Evolutionary conservation across 2,888 invertebrate genomes (phyloP), one percentile per base, ranked within the genome.

Genomic region (Ctenicera cuprea): DNA sequence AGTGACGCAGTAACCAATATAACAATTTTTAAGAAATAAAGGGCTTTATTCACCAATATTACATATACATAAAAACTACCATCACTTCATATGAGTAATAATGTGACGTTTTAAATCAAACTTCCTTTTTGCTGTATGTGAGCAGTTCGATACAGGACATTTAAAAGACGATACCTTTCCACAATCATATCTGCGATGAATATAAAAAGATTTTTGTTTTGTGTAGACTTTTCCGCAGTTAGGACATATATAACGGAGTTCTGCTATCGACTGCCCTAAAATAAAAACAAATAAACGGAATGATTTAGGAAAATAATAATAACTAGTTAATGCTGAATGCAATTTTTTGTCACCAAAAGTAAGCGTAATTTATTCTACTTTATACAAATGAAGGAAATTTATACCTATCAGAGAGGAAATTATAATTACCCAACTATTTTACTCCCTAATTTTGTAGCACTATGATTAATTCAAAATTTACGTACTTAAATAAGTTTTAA

Each of bases 141-240:
- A 16, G 37, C 78, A 78, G 61, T 50, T 22, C 83, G 73, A 72
- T 87, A 87, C 65, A 38, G 79, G 79, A 61, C 81, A 81, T 8
- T 73, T 67, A 48, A 80, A 79, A 9, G 73, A 67, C 1, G 81
- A 76, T 37, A 71, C 71, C 38, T 81, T 80, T 30, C 76, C 77
- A 65, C 81, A 81, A 68, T 78, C 77, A 57, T 78, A 80, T 57
- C 72, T 77, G 50, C 76, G 57, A 52, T 81, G 81, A 54, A 86
- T 84, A 38, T 82, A 84, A 62, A 88, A 74, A 59, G 83, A 85
- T 41, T 84, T 89, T 1, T 87, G 85, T 18, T 89, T 82, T 11
- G 87, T 86, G 80, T 90, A 90, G 16, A 86, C 83, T 77, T 89
- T 89, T 0, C 89, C 88, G 78, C 90, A 90, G 43, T 87, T 86